Conservation (phyloP, 2,797 vertebrate species). For the Diplodus sargus region DNA sequence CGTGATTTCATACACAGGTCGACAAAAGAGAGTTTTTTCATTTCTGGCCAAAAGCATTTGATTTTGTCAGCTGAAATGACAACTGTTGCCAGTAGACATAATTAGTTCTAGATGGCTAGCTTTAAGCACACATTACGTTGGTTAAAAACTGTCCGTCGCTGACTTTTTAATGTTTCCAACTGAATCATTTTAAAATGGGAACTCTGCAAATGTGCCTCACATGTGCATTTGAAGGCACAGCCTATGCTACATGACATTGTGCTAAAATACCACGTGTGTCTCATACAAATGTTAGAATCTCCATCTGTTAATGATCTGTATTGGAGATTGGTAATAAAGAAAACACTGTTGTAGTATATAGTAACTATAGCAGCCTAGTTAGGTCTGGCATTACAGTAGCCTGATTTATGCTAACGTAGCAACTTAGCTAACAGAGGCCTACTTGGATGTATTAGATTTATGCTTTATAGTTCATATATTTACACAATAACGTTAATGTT, state of each 20-base stretch:
- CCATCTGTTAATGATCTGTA: neutral
- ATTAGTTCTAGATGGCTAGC: neutral
- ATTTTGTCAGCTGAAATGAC: neutral
- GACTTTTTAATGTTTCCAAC: neutral
- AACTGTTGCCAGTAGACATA: neutral
- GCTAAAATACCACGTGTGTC: too few species aligned
- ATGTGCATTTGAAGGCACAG: neutral
- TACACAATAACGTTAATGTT: neutral
- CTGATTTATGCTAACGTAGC: neutral
- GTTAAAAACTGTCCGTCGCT: neutral
- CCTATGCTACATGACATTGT: neutral
- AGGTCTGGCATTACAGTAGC: too few species aligned
- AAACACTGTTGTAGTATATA: neutral
- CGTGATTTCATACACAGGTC: neutral
- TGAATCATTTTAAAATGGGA: neutral
- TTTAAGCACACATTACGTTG: neutral
- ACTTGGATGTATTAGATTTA: neutral
- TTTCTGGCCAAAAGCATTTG: neutral
- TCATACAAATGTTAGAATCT: neutral
- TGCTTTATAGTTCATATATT: neutral
- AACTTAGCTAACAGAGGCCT: neutral
- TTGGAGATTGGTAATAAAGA: neutral
- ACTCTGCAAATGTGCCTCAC: too few species aligned
- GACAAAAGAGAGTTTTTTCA: neutral
- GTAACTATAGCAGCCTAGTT: too few species aligned